Evolutionary conservation across 2,888 invertebrate species (phyloP).

Genomic region (Acrobasis suavella): DNA sequence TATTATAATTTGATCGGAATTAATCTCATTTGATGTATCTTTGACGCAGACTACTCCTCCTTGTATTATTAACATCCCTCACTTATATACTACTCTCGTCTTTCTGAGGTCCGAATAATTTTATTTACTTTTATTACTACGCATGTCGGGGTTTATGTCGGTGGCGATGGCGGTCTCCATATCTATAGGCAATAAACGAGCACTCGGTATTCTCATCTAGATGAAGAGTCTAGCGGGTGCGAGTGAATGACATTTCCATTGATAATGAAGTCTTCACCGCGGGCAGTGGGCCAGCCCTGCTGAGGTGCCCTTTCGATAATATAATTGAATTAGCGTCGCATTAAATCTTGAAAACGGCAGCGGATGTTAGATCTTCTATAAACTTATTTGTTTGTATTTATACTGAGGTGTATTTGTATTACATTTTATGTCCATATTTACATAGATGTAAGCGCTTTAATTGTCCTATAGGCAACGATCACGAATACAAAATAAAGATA

Average conservation of each 20-base stretch:
- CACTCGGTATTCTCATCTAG: conserved; percentile 15
- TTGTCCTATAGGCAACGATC: too few relatives aligned
- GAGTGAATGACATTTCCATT: conserved; percentile 25
- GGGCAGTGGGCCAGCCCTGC: not conserved
- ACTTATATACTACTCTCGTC: too few relatives aligned
- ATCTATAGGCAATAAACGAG: too few relatives aligned
- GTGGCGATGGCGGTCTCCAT: conserved; percentile 2
- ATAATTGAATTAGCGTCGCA: not conserved
- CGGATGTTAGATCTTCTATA: not conserved
- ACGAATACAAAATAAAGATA: too few relatives aligned
- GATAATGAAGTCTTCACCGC: conserved; percentile 14
- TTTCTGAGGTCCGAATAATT: not conserved
- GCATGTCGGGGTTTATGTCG: conserved; percentile 2
- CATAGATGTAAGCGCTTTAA: too few relatives aligned
- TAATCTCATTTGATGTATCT: too few relatives aligned
- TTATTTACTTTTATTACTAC: not conserved
- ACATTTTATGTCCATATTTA: not conserved
- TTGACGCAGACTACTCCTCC: too few relatives aligned
- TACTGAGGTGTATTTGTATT: not conserved
- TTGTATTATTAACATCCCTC: too few relatives aligned
- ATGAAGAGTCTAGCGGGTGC: conserved; percentile 12
- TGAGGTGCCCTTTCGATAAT: not conserved
- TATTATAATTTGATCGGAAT: too few relatives aligned
- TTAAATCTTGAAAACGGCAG: not conserved
- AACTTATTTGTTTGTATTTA: not conserved